Evolutionary conservation across 2,797 vertebrate genomes (phyloP).

Genomic region (Pelochelys cantorii): DNA sequence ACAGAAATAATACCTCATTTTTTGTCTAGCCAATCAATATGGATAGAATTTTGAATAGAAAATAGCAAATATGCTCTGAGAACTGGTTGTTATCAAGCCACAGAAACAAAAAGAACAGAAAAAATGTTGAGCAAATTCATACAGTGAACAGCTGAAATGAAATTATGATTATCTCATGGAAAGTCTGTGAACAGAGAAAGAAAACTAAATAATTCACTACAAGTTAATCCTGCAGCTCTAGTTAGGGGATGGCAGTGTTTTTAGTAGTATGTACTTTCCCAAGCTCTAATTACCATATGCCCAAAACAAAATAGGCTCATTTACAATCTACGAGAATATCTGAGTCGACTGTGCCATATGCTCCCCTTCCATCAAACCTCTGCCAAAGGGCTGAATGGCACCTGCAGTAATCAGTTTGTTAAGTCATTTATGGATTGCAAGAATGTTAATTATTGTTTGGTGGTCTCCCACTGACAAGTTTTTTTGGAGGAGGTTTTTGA

Average conservation of each 20-base stretch:
- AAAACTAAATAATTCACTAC: background rate
- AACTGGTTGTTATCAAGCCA: background rate
- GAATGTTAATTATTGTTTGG: background rate
- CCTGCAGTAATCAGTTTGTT: background rate
- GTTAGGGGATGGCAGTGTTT: background rate
- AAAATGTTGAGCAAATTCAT: background rate
- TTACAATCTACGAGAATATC: background rate
- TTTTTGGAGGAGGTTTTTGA: background rate
- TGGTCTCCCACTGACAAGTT: background rate
- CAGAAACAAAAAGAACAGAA: background rate
- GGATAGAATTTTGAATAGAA: background rate
- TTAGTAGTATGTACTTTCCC: background rate
- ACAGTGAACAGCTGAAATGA: background rate
- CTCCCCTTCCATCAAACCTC: background rate
- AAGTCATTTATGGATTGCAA: background rate
- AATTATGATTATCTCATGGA: fast-evolving
- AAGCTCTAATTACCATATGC: background rate
- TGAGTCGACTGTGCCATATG: background rate
- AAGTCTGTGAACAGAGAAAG: fast-evolving
- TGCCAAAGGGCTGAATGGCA: background rate
- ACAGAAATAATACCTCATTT: no score
- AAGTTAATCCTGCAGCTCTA: background rate
- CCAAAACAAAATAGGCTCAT: background rate
- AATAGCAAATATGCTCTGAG: background rate
- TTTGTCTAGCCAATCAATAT: background rate